phyloP scores from a whole-genome alignment of 2,888 invertebrate species.

The Acrocyrtus sp. region DNA sequence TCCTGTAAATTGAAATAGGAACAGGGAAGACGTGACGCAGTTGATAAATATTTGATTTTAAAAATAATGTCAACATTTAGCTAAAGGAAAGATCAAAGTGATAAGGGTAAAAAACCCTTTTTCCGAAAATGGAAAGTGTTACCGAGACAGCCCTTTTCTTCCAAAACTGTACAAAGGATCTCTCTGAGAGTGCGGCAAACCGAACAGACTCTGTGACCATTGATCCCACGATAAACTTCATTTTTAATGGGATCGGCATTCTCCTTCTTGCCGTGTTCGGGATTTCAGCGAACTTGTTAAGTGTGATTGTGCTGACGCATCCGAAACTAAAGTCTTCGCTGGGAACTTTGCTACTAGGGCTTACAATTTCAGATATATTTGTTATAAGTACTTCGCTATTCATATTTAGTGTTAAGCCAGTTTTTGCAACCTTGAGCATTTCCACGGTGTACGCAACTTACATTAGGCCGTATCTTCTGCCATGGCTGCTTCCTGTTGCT shows the following conservation, averaged over 20 bases:
- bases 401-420: conserved; percentile 7
- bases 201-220: neutral
- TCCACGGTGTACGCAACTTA: neutral
- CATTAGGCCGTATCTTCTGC: neutral
- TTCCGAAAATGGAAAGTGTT: too few relatives aligned
- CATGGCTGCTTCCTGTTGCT: conserved; percentile 28
- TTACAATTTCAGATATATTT: conserved; percentile 40
- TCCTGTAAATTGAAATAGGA: too few relatives aligned
- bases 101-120: too few relatives aligned
- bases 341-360: conserved; percentile 26
- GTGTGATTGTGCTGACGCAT: conserved; percentile 37
- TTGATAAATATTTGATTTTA: too few relatives aligned
- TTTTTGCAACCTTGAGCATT: neutral
- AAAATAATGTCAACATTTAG: too few relatives aligned
- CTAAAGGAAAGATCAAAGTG: too few relatives aligned
- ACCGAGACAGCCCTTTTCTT: too few relatives aligned
- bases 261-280: conserved; percentile 16
- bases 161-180: too few relatives aligned
- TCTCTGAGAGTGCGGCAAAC: neutral
- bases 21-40: too few relatives aligned
- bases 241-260: conserved; percentile 21
- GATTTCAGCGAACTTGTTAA: conserved; percentile 13
- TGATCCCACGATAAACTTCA: neutral
- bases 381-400: conserved; percentile 29
- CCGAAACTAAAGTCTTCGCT: conserved; percentile 23